Evolutionary conservation across 1,140 invertebrate species (phyloP).

Genomic region (Bombus affinis): DNA sequence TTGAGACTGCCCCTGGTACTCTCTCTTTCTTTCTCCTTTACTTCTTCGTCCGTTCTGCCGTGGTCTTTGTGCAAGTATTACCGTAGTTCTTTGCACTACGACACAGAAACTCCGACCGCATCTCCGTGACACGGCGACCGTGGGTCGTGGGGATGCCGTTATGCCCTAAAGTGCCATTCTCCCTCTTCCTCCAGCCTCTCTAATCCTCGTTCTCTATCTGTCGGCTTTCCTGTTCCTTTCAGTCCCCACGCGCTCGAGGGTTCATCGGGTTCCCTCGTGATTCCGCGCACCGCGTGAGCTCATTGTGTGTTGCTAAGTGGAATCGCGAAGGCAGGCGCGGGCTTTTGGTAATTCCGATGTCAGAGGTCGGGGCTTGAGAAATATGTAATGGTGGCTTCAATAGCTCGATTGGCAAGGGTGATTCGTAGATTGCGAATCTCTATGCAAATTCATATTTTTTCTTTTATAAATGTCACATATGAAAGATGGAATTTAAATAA

Average conservation of each 20-base stretch:
- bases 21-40: slow-evolving; percentile 35
- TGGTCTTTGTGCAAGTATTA: background rate
- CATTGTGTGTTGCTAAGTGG: background rate
- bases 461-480: background rate
- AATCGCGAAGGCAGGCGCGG: background rate
- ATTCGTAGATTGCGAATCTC: background rate
- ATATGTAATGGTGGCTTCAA: background rate
- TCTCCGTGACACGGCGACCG: slow-evolving; percentile 59
- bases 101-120: slow-evolving; percentile 35
- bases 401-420: background rate
- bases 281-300: background rate
- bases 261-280: background rate
- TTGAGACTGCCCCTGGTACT: slow-evolving; percentile 9
- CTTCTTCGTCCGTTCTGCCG: slow-evolving; percentile 13
- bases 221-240: background rate
- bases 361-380: background rate
- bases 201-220: background rate
- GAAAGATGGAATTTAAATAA: background rate
- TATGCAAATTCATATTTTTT: background rate
- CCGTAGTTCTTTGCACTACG: background rate
- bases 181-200: slow-evolving; percentile 7
- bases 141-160: slow-evolving; percentile 75
- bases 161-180: slow-evolving; percentile 77
- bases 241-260: background rate
- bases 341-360: background rate